Evolutionary conservation across 1,140 invertebrate species (phyloP).

Genomic region (Trichomalopsis sarcophagae): DNA sequence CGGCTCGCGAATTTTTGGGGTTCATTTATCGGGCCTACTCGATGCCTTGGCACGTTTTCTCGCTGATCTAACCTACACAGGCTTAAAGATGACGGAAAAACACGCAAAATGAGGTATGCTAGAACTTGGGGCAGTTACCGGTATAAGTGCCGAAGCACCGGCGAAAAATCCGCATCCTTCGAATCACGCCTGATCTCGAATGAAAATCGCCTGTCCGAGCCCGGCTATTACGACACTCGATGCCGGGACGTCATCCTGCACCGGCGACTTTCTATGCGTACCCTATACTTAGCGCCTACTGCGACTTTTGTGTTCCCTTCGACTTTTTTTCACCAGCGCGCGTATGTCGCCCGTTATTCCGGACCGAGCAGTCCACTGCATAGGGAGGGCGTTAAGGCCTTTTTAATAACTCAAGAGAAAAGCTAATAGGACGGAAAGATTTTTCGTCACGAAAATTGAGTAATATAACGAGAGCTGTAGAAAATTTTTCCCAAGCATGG

Average conservation of each 20-base stretch:
- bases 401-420: not conserved
- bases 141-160: too few species aligned
- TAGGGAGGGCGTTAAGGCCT: too few species aligned
- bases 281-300: slow-evolving; percentile 37
- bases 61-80: too few species aligned
- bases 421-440: not conserved
- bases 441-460: not conserved
- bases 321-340: not conserved
- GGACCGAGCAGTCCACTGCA: too few species aligned
- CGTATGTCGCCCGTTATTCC: not conserved
- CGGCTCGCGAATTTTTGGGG: too few species aligned
- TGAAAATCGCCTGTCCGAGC: not conserved
- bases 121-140: too few species aligned
- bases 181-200: not conserved
- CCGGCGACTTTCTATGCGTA: not conserved
- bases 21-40: too few species aligned
- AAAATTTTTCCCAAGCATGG: not conserved
- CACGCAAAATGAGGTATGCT: too few species aligned
- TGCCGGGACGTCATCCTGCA: not conserved
- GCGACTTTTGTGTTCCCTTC: not conserved
- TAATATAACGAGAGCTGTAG: not conserved
- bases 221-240: slow-evolving; percentile 26
- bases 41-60: too few species aligned
- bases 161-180: not conserved
- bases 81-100: too few species aligned